Conservation (phyloP, 1,140 invertebrate genomes). For the Pectinophora gossypiella region DNA sequence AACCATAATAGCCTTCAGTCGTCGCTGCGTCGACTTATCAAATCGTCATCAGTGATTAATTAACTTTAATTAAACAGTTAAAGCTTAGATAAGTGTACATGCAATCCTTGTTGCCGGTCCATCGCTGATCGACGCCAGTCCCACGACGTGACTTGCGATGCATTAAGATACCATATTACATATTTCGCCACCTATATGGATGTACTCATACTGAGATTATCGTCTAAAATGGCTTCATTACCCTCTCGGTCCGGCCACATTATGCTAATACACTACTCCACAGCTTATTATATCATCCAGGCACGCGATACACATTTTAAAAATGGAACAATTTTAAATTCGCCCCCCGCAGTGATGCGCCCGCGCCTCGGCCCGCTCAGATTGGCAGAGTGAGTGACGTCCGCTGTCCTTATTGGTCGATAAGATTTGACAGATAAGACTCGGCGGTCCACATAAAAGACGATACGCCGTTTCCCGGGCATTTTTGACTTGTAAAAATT, state of each 20-base stretch:
- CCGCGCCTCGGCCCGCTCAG: conserved; percentile 35
- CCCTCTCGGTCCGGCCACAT: conserved; percentile 20
- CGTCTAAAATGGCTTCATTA: conserved; percentile 53
- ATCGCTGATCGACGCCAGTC: conserved; percentile 25
- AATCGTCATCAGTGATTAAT: conserved; percentile 38
- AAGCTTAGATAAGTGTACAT: conserved; percentile 18
- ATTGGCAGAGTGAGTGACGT: conserved; percentile 71
- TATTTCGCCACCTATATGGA: conserved; percentile 45
- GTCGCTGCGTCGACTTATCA: conserved; percentile 15
- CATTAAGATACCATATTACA: conserved; percentile 54
- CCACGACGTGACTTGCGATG: conserved; percentile 45
- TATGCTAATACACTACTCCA: conserved; percentile 40
- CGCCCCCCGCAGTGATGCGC: conserved; percentile 51
- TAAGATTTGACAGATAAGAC: conserved; percentile 67
- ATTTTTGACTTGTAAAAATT: conserved; percentile 57
- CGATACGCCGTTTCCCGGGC: conserved; percentile 45
- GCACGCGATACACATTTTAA: conserved; percentile 55
- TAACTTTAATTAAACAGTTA: conserved; percentile 38
- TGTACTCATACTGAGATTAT: conserved; percentile 14
- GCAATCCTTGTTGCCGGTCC: neutral
- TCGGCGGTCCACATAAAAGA: conserved; percentile 50
- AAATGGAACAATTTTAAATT: conserved; percentile 57
- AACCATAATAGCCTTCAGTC: conserved; percentile 5
- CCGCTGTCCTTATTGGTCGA: conserved; percentile 64
- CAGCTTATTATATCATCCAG: conserved; percentile 38